These are phyloP conservation scores for Papilio aristodemus DNA, from an alignment of 1,140 invertebrate species.

Conservation along the genomic window DNA sequence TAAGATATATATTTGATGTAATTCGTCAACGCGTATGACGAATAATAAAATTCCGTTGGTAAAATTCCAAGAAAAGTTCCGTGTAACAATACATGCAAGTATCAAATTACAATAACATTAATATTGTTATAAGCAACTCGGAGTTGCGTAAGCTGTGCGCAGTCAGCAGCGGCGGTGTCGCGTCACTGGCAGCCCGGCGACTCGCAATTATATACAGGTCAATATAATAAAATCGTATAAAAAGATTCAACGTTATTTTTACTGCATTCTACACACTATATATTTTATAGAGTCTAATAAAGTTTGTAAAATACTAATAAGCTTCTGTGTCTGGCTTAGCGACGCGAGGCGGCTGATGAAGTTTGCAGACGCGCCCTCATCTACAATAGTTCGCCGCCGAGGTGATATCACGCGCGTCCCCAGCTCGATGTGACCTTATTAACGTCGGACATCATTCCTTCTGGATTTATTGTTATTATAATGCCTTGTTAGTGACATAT, in stretches of 20 bases:
- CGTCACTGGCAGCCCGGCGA: neutral
- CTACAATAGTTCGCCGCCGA: too few species aligned
- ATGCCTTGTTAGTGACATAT: too few species aligned
- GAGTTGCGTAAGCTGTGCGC: neutral
- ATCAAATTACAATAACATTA: constrained; percentile 3
- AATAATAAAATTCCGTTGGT: neutral
- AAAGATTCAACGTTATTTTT: too few species aligned
- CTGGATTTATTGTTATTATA: neutral
- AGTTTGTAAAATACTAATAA: too few species aligned
- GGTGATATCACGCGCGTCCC: too few species aligned
- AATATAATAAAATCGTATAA: too few species aligned
- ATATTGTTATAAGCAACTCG: neutral
- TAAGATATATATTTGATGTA: neutral
- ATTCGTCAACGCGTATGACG: neutral
- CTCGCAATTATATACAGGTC: neutral
- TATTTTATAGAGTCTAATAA: too few species aligned
- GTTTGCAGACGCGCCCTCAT: constrained; percentile 1
- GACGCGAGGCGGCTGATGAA: neutral
- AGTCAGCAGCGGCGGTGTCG: neutral
- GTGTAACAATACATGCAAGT: neutral
- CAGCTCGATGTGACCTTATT: neutral
- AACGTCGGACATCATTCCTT: neutral
- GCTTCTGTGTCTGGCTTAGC: too few species aligned
- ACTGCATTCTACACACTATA: too few species aligned
- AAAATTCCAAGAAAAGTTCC: constrained; percentile 1